These are phyloP conservation scores for Pempheris klunzingeri DNA, from an alignment of 2,797 vertebrate genomes.

Conservation along the genomic window DNA sequence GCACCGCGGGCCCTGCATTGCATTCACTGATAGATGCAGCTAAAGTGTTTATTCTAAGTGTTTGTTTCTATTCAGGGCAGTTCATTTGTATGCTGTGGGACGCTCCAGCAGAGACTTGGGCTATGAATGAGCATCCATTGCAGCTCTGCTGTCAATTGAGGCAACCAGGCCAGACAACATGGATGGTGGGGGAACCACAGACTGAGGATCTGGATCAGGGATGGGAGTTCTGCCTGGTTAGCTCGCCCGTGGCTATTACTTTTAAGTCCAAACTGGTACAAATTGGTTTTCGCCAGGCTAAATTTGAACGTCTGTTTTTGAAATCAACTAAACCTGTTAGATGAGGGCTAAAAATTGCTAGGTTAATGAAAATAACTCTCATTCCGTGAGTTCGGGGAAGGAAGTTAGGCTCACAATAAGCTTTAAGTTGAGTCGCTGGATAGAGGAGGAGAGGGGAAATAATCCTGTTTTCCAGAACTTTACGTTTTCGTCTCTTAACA, in stretches of 20 bases:
- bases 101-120: slow-evolving; percentile 72
- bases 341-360: slow-evolving; percentile 42
- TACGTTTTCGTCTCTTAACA: slow-evolving; percentile 57
- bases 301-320: slow-evolving; percentile 60
- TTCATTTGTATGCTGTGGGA: slow-evolving; percentile 85
- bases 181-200: slow-evolving; percentile 72
- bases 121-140: slow-evolving; percentile 81
- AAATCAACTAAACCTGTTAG: slow-evolving; percentile 66
- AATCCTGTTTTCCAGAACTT: slow-evolving; percentile 79
- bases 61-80: slow-evolving; percentile 82
- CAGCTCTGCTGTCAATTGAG: slow-evolving; percentile 77
- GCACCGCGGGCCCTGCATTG: slow-evolving; percentile 30
- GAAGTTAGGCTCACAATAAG: slow-evolving; percentile 42
- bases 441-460: slow-evolving; percentile 45
- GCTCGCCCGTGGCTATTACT: slow-evolving; percentile 49
- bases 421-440: slow-evolving; percentile 38
- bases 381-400: slow-evolving; percentile 3
- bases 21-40: slow-evolving; percentile 67
- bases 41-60: slow-evolving; percentile 80
- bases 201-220: slow-evolving; percentile 64
- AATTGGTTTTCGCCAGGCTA: slow-evolving; percentile 44
- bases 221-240: slow-evolving; percentile 62
- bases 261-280: slow-evolving; percentile 62
- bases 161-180: slow-evolving; percentile 76
- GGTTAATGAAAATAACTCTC: slow-evolving; percentile 60